phyloP scores from a whole-genome alignment of 2,113 vertebrate species.

The Orthonyx spaldingii region DNA sequence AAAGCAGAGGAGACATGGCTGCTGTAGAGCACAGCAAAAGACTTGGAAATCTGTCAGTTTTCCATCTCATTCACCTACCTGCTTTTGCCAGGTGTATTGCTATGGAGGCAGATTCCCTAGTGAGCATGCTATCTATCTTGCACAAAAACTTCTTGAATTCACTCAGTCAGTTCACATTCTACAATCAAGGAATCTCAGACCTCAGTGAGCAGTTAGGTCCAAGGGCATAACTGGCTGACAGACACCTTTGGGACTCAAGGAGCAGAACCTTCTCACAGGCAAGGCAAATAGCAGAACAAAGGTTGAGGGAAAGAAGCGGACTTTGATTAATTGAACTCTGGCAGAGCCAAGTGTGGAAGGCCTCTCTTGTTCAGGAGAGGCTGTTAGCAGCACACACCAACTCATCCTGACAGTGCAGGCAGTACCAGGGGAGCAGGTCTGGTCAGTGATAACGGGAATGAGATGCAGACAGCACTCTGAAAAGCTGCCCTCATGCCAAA shows the following conservation, averaged over 20 bases:
- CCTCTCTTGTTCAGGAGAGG: neutral
- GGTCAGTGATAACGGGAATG: fast-evolving
- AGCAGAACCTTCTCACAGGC: neutral
- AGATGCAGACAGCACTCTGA: neutral
- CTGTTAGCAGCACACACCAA: neutral
- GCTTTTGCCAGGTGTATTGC: neutral
- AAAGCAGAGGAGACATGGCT: neutral
- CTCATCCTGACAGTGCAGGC: neutral
- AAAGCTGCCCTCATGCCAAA: neutral
- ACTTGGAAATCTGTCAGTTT: neutral
- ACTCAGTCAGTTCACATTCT: neutral
- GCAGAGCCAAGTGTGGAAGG: neutral
- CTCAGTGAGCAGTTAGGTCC: neutral
- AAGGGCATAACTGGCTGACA: neutral
- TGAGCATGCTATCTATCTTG: neutral
- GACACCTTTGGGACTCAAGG: neutral
- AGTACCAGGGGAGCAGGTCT: neutral
- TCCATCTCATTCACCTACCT: neutral
- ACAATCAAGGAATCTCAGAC: neutral
- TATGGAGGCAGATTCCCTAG: neutral
- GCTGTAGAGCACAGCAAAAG: neutral
- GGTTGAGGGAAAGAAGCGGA: neutral
- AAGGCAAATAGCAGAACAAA: neutral
- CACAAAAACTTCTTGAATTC: neutral
- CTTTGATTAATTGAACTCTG: neutral